Evolutionary conservation across 2,113 vertebrate genomes (phyloP).

Genomic region (Neomonachus schauinslandi): DNA sequence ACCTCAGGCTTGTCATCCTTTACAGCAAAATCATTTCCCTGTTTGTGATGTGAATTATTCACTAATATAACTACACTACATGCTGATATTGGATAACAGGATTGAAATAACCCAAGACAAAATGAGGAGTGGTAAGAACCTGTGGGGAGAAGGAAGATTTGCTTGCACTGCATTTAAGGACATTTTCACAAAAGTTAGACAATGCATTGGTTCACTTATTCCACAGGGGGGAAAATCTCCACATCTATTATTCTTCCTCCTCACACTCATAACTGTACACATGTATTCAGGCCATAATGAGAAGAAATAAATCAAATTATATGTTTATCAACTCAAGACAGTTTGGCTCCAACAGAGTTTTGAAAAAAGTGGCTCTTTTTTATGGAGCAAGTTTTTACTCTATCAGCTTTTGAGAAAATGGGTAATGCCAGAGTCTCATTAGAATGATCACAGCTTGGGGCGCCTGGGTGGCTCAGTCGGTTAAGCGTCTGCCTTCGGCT

Average conservation of each 20-base stretch:
- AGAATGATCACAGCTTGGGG: neutral
- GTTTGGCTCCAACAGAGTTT: neutral
- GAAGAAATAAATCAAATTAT: conserved; percentile 20
- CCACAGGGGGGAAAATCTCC: neutral
- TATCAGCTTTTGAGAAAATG: neutral
- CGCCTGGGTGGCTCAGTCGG: no score
- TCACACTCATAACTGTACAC: neutral
- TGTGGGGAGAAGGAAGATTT: neutral
- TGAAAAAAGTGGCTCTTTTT: neutral
- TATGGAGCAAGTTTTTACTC: neutral
- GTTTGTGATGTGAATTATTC: conserved; percentile 23
- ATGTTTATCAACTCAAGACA: neutral
- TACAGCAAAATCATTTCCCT: conserved; percentile 3
- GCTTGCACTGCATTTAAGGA: neutral
- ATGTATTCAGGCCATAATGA: neutral
- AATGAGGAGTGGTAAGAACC: neutral
- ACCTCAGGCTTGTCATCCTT: neutral
- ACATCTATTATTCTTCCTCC: neutral
- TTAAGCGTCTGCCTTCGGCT: no score
- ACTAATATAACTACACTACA: neutral
- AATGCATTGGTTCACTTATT: neutral
- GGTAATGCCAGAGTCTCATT: neutral
- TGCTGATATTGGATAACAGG: neutral
- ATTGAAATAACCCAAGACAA: neutral
- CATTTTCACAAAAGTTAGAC: neutral